Base-by-base conservation (phyloP, 1,140 invertebrate species). In the Drosophila ercepeae region DNA sequence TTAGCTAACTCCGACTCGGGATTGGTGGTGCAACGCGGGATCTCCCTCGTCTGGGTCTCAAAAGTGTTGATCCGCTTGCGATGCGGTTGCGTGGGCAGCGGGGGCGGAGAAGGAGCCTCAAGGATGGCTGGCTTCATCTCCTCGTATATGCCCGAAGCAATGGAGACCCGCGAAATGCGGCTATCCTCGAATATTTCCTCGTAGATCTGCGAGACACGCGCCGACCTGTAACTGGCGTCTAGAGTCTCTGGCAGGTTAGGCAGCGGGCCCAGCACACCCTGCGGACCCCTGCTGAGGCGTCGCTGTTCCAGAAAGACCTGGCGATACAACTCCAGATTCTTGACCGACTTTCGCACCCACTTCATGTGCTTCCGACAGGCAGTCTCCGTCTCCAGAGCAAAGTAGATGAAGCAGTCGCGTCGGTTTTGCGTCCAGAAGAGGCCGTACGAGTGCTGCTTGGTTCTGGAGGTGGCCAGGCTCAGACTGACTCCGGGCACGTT, bases 311-410 rank as follows among this genome's bases (percentile, higher is more conserved):
- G 54, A 14, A 91, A 89, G 6, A 91, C 64, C 63, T 90, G 79
- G 0, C 90, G 57, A 44, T 91, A 88, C 4, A 91, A 34, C 49
- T 91, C 91, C 25, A 91, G 75, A 54, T 90, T 91, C 48, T 91
- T 90, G 1, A 91, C 91, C 0, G 90, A 91, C 64, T 91, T 90
- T n/a, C 90, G 89, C 5, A 91, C 75, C 90, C 90, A 91, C 45
- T 90, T 91, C 90, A 91, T 91, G 29, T 91, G 91, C 0, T 65
- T 57, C 0, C 89, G 75, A 49, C 78, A 91, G 3, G 73, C 57
- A 4, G 49, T 50, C 51, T 91, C 84, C 0, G 89, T 88, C 36
- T 91, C 89, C 21, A 91, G 46, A 4, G 91, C 84, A 54, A 91
- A 90, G 45, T 91, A 91, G 0, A 91, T 90, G 9, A 79, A 89